These are phyloP conservation scores for Spinus pinus DNA, from an alignment of 2,797 vertebrate species.

Conservation along the genomic window DNA sequence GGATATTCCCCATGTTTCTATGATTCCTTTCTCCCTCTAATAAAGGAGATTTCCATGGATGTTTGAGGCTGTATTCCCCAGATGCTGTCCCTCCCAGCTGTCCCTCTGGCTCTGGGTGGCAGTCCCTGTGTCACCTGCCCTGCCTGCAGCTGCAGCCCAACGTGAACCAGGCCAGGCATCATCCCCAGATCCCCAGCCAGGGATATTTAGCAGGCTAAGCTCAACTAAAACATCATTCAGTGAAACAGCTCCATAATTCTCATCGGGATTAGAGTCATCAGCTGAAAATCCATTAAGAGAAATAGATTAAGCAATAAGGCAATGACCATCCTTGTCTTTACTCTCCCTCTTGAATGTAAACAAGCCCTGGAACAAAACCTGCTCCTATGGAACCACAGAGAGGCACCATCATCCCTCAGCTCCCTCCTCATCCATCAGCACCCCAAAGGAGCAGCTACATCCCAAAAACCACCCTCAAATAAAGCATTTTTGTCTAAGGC, in stretches of 20 bases:
- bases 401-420: background rate
- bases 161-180: background rate
- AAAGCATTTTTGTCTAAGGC: background rate
- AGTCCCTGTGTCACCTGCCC: background rate
- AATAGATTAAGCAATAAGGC: slow-evolving; percentile 54
- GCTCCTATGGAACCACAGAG: background rate
- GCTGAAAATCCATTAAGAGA: slow-evolving; percentile 53
- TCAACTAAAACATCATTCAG: slow-evolving; percentile 5
- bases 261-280: slow-evolving; percentile 57
- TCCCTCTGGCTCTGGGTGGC: background rate
- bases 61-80: fast-evolving
- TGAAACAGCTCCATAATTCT: slow-evolving; percentile 55
- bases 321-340: background rate
- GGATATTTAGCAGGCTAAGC: slow-evolving; percentile 1
- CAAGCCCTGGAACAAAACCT: background rate
- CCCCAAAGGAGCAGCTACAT: background rate
- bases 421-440: background rate
- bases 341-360: background rate
- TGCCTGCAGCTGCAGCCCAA: background rate
- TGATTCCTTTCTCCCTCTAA: fast-evolving
- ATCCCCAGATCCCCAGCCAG: background rate
- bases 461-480: background rate
- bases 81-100: background rate
- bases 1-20: fast-evolving
- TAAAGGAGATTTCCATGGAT: fast-evolving